Percentiles rank a stretch among this genome's conserved stretches.
phyloP scores from a whole-genome alignment of 2,797 vertebrate species.

The Fundulus diaphanus region DNA sequence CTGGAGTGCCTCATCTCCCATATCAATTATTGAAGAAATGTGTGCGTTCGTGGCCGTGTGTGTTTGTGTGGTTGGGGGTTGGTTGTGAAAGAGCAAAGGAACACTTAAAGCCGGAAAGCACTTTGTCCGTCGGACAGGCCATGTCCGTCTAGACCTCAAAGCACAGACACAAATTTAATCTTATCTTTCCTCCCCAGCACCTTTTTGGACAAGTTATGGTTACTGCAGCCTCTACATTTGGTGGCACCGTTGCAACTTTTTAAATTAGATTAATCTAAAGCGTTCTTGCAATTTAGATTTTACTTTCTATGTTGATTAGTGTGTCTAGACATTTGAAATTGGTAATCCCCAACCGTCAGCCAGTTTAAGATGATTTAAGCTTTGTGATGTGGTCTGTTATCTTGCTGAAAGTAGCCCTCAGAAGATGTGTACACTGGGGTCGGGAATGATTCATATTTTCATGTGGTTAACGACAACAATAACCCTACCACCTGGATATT shows the following conservation, averaged over 20 bases:
- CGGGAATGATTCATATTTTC: background rate
- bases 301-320: background rate
- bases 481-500: too few relatives aligned
- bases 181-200: constrained; percentile 3
- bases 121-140: constrained; percentile 25
- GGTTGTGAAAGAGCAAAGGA: constrained; percentile 8
- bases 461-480: too few relatives aligned
- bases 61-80: constrained; percentile 16
- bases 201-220: background rate
- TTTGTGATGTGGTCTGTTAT: background rate
- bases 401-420: background rate
- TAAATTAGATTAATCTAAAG: background rate
- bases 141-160: constrained; percentile 15
- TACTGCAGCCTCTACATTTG: background rate
- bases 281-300: background rate
- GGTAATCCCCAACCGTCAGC: background rate
- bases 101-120: constrained; percentile 30
- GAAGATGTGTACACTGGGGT: background rate
- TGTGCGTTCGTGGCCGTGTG: constrained; percentile 31
- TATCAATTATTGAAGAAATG: constrained; percentile 73
- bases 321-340: background rate
- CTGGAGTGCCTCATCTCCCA: constrained; percentile 67
- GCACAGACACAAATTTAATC: constrained; percentile 20
- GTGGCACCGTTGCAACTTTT: background rate
- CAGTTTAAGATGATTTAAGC: background rate